Percentiles rank a stretch among this genome's conserved stretches.
phyloP scores from a whole-genome alignment of 2,888 invertebrate genomes.

The Dasysyrphus tricinctus region DNA sequence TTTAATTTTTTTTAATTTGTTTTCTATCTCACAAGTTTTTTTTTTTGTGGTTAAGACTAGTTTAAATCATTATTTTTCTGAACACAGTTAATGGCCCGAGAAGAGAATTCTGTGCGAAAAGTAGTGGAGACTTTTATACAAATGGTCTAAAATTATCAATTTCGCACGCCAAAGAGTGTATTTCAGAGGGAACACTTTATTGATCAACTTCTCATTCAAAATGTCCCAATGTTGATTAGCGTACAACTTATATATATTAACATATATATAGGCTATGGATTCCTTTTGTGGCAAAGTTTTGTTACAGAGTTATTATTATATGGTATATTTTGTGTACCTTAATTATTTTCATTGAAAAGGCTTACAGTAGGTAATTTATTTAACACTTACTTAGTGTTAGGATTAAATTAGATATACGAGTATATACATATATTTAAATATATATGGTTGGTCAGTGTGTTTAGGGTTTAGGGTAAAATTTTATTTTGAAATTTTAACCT shows the following conservation, averaged over 20 bases:
- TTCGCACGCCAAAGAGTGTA: no score
- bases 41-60: no score
- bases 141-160: no score
- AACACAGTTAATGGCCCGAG: no score
- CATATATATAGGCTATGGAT: background rate
- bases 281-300: slow-evolving; percentile 29
- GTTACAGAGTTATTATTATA: slow-evolving; percentile 30
- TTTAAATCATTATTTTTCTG: no score
- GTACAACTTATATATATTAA: background rate
- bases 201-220: background rate
- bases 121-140: no score
- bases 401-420: slow-evolving; percentile 17
- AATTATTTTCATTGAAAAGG: slow-evolving; percentile 40
- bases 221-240: slow-evolving; percentile 6
- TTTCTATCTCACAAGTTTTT: no score
- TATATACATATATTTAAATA: background rate
- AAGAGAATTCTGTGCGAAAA: no score
- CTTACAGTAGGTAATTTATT: slow-evolving; percentile 41
- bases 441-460: slow-evolving; percentile 4
- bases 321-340: slow-evolving; percentile 22
- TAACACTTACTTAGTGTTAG: slow-evolving; percentile 38
- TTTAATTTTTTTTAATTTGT: no score
- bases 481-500: slow-evolving; percentile 12
- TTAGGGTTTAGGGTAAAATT: slow-evolving; percentile 1
- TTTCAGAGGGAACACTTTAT: no score